Percentiles rank a stretch among this genome's conserved stretches.
Evolutionary conservation across 2,888 invertebrate genomes (phyloP).

Genomic region (Drosophila histrio): DNA sequence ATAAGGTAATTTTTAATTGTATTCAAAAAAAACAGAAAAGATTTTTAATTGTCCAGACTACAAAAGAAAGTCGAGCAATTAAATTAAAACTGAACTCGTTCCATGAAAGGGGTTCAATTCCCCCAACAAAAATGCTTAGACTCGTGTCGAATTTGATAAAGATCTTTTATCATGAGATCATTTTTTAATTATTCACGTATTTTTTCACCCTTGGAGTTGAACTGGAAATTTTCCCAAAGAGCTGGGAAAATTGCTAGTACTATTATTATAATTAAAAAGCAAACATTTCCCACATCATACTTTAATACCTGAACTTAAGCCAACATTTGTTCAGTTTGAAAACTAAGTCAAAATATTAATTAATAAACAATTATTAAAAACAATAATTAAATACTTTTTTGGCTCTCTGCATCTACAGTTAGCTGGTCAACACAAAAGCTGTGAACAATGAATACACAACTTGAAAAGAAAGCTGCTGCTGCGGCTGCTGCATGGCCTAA

Average conservation of each 20-base stretch:
- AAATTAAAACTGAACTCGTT: background rate
- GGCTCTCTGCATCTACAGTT: background rate
- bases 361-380: background rate
- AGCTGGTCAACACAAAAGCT: conserved; percentile 14
- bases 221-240: too few species aligned
- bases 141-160: too few species aligned
- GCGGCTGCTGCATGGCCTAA: conserved; percentile 1
- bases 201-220: too few species aligned
- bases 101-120: too few species aligned
- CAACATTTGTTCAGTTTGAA: background rate
- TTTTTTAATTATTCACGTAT: too few species aligned
- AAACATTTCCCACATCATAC: background rate
- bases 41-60: background rate
- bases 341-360: background rate
- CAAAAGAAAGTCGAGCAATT: background rate
- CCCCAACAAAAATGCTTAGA: too few species aligned
- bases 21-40: background rate
- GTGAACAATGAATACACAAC: background rate
- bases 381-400: conserved; percentile 3
- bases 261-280: background rate
- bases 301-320: background rate
- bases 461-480: conserved; percentile 11
- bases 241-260: too few species aligned
- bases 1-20: background rate
- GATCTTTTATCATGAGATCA: too few species aligned